phyloP scores from a whole-genome alignment of 2,888 invertebrate species.

The Cephus runcator region DNA sequence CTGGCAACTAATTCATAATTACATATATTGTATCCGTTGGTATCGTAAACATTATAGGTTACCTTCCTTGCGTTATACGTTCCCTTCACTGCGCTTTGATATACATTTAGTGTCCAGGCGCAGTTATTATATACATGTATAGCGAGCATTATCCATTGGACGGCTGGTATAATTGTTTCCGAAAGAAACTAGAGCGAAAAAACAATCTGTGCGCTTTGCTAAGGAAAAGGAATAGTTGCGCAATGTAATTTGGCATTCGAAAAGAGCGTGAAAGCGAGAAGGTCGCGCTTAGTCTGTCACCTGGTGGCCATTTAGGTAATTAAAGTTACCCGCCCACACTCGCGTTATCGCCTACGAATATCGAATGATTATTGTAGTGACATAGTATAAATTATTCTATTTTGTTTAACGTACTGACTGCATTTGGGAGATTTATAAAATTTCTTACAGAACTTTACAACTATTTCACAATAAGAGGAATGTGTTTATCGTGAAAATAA shows the following conservation, averaged over 20 bases:
- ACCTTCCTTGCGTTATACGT: not conserved
- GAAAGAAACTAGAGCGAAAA: not conserved
- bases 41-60: not conserved
- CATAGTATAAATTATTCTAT: not conserved
- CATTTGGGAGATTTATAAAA: not conserved
- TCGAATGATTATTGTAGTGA: not conserved
- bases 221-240: not conserved
- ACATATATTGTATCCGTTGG: not conserved
- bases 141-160: not conserved
- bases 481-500: not conserved
- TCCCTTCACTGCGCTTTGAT: not conserved
- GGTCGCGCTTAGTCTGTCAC: not conserved
- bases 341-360: not conserved
- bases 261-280: not conserved
- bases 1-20: not conserved
- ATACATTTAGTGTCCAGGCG: not conserved
- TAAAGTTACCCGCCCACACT: not conserved
- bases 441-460: not conserved
- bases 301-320: not conserved
- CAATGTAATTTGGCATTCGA: not conserved
- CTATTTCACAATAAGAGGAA: not conserved
- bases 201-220: not conserved
- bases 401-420: not conserved
- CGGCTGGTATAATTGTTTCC: not conserved
- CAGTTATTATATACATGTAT: not conserved